Conservation (phyloP, 1,140 invertebrate species). For the Drosophila santomea region DNA sequence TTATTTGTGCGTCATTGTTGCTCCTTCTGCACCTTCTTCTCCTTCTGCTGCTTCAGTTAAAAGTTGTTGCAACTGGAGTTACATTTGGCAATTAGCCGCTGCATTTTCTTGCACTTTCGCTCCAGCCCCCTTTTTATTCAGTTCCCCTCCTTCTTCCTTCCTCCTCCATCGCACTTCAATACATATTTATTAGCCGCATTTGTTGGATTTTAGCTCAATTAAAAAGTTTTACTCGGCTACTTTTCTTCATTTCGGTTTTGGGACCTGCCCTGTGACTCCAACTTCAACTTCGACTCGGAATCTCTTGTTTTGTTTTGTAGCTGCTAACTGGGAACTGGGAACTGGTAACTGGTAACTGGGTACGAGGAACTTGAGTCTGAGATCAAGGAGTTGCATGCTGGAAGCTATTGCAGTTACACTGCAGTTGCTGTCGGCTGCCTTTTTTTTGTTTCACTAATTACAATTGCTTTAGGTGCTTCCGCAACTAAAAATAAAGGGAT, state of each 20-base stretch:
- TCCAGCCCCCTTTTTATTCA: conserved; percentile 17
- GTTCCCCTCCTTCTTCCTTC: background rate
- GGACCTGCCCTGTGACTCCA: conserved; percentile 57
- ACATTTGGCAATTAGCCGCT: conserved; percentile 79
- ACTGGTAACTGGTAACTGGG: background rate
- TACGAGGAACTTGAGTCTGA: background rate
- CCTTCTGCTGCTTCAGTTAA: conserved; percentile 10
- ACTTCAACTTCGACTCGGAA: conserved; percentile 40
- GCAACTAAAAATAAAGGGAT: background rate
- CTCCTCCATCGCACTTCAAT: conserved; percentile 66
- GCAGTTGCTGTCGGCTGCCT: conserved; percentile 35
- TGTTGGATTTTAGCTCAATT: conserved; percentile 69
- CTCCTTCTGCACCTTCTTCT: background rate
- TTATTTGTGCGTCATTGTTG: conserved; percentile 68
- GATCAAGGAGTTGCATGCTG: background rate
- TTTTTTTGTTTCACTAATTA: conserved; percentile 59
- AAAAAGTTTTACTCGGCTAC: conserved; percentile 79
- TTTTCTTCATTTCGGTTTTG: conserved; percentile 79
- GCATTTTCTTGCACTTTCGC: conserved; percentile 57
- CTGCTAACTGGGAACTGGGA: too few species aligned
- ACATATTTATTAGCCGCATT: conserved; percentile 44
- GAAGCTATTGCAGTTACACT: conserved; percentile 5
- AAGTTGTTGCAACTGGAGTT: conserved; percentile 48
- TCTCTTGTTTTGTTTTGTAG: conserved; percentile 45
- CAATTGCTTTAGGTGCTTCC: conserved; percentile 61